Evolutionary conservation across 1,140 invertebrate genomes (phyloP).

Genomic region (Macrobrachium rosenbergii): DNA sequence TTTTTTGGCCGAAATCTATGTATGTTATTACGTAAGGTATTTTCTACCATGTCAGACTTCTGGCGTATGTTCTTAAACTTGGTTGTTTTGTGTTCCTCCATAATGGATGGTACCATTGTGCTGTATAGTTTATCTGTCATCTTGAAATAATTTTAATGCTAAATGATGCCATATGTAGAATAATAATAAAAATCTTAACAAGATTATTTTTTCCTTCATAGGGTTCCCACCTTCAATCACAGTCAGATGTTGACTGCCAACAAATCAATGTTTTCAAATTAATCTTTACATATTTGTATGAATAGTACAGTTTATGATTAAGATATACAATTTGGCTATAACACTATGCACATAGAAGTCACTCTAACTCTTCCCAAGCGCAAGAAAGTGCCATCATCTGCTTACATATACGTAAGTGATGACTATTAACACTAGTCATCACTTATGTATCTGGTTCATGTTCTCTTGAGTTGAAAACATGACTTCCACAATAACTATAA

Average conservation of each 20-base stretch:
- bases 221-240: not conserved
- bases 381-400: too few species aligned
- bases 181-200: conserved; percentile 64
- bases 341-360: too few species aligned
- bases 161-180: conserved; percentile 64
- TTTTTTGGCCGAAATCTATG: conserved; percentile 59
- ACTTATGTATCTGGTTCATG: too few species aligned
- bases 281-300: too few species aligned
- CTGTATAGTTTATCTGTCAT: conserved; percentile 63
- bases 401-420: too few species aligned
- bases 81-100: conserved; percentile 63
- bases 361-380: too few species aligned
- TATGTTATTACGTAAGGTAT: conserved; percentile 62
- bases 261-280: too few species aligned
- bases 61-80: conserved; percentile 47
- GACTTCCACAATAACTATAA: too few species aligned
- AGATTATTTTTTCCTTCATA: conserved; percentile 15
- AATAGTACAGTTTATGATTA: too few species aligned
- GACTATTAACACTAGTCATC: too few species aligned
- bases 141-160: conserved; percentile 64
- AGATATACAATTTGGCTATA: too few species aligned
- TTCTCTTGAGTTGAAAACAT: too few species aligned
- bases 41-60: conserved; percentile 51
- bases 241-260: not conserved
- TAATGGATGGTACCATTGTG: conserved; percentile 61